These are phyloP conservation scores for Oligia latruncula DNA, from an alignment of 2,888 invertebrate genomes.

Conservation along the genomic window DNA sequence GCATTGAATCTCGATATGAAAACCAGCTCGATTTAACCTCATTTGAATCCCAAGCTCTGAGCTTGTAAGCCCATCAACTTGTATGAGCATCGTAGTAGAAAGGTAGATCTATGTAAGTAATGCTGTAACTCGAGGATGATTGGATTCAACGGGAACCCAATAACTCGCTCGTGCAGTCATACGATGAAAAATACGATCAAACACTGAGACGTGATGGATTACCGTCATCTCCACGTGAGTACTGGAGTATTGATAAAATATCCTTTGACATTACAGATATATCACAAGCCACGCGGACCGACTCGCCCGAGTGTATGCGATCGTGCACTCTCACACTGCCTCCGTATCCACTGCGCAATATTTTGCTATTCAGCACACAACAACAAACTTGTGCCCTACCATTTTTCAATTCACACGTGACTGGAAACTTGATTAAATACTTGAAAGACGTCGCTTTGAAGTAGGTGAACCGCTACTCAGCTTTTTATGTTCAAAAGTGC, in stretches of 20 bases:
- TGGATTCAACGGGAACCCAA: slow-evolving; percentile 53
- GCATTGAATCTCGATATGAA: slow-evolving; percentile 60
- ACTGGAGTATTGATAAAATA: slow-evolving; percentile 62
- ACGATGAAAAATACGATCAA: slow-evolving; percentile 63
- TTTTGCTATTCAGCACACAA: slow-evolving; percentile 81
- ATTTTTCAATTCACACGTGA: slow-evolving; percentile 85
- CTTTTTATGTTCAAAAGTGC: slow-evolving; percentile 66
- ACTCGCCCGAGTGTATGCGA: slow-evolving; percentile 25
- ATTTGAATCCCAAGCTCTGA: slow-evolving; percentile 37
- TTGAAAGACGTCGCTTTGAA: slow-evolving; percentile 67
- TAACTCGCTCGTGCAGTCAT: slow-evolving; percentile 57
- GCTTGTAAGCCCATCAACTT: slow-evolving; percentile 42
- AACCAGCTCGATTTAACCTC: slow-evolving; percentile 61
- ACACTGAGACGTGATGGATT: slow-evolving; percentile 66
- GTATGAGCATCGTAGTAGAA: slow-evolving; percentile 51
- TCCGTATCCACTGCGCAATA: slow-evolving; percentile 45
- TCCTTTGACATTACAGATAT: slow-evolving; percentile 65
- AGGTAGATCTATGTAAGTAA: slow-evolving; percentile 46
- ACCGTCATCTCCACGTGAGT: slow-evolving; percentile 56
- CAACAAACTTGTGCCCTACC: slow-evolving; percentile 76
- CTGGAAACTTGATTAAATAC: slow-evolving; percentile 72
- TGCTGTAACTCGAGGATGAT: slow-evolving; percentile 54
- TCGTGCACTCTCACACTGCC: slow-evolving; percentile 30
- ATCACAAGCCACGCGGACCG: slow-evolving; percentile 33
- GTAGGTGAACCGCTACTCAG: slow-evolving; percentile 62